Evolutionary conservation across 2,797 vertebrate genomes (phyloP).

Genomic region (Scarus forsteni): DNA sequence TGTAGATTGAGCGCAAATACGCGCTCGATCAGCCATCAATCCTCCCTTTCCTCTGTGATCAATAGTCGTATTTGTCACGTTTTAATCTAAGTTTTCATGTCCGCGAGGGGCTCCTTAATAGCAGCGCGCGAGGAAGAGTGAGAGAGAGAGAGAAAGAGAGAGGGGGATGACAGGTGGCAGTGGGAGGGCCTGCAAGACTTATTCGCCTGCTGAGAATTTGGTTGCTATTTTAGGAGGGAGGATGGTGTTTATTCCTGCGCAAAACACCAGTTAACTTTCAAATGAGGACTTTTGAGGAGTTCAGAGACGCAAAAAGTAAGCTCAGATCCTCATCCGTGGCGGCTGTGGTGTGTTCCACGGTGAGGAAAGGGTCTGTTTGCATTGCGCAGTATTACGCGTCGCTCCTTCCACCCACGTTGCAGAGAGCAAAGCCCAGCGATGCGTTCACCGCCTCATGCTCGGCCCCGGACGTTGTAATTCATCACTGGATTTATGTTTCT

Average conservation of each 20-base stretch:
- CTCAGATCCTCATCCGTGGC: slow-evolving; percentile 34
- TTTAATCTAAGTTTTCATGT: slow-evolving; percentile 40
- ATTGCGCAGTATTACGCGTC: slow-evolving; percentile 83
- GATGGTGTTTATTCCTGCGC: slow-evolving; percentile 8
- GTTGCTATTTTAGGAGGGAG: slow-evolving; percentile 57
- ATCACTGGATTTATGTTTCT: slow-evolving; percentile 20
- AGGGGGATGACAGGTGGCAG: slow-evolving; percentile 72
- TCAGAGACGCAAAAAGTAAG: not conserved
- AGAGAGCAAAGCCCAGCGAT: slow-evolving; percentile 67
- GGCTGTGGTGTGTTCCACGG: slow-evolving; percentile 50
- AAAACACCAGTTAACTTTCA: slow-evolving; percentile 46
- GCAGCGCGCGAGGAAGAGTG: not conserved
- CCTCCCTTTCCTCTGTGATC: slow-evolving; percentile 34
- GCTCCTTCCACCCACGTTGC: slow-evolving; percentile 83
- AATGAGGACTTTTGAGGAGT: slow-evolving; percentile 37
- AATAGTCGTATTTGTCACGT: slow-evolving; percentile 58
- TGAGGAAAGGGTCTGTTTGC: slow-evolving; percentile 78
- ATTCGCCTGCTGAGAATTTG: slow-evolving; percentile 56
- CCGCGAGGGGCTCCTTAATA: slow-evolving; percentile 17
- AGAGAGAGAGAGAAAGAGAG: slow-evolving; percentile 21
- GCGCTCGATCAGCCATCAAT: slow-evolving; percentile 50
- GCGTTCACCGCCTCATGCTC: slow-evolving; percentile 20
- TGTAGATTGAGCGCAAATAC: slow-evolving; percentile 27
- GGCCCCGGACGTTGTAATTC: slow-evolving; percentile 32
- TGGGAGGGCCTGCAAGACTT: slow-evolving; percentile 69